phyloP scores from a whole-genome alignment of 2,888 invertebrate genomes.

The Myopa tessellatipennis region DNA sequence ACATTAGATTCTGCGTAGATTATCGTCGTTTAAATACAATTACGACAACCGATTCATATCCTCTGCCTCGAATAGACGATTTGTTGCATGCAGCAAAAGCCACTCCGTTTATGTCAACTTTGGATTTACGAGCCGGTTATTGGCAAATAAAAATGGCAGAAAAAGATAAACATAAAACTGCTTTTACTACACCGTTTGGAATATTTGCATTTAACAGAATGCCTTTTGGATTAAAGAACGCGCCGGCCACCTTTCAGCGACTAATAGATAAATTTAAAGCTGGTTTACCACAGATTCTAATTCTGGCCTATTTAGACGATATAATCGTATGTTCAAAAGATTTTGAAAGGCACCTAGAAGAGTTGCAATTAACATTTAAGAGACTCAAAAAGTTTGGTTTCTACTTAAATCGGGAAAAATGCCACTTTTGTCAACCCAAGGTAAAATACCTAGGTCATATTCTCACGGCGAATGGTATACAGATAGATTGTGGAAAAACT shows the following conservation, averaged over 20 bases:
- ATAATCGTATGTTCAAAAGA: constrained; percentile 48
- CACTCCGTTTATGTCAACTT: constrained; percentile 52
- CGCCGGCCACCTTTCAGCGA: no score
- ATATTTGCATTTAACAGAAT: constrained; percentile 51
- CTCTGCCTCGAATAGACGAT: constrained; percentile 49
- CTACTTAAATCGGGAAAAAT: no score
- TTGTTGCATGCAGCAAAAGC: constrained; percentile 55
- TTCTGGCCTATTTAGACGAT: constrained; percentile 54
- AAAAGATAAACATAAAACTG: constrained; percentile 55
- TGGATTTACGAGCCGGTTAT: constrained; percentile 50
- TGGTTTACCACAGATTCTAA: constrained; percentile 32
- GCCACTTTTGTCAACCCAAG: constrained; percentile 35
- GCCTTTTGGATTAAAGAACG: not conserved
- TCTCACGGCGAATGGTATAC: constrained; percentile 51
- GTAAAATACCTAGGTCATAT: constrained; percentile 55
- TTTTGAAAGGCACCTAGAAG: no score
- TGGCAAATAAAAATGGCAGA: constrained; percentile 55
- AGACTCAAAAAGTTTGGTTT: no score
- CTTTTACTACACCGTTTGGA: constrained; percentile 57
- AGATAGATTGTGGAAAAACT: constrained; percentile 52
- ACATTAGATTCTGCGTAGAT: constrained; percentile 51
- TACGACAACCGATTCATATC: constrained; percentile 54
- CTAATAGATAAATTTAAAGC: constrained; percentile 41
- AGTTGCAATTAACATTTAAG: no score
- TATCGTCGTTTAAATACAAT: constrained; percentile 53